These are phyloP conservation scores for Pseudanteris insignis DNA, from an alignment of 2,888 invertebrate genomes.

Conservation along the genomic window DNA sequence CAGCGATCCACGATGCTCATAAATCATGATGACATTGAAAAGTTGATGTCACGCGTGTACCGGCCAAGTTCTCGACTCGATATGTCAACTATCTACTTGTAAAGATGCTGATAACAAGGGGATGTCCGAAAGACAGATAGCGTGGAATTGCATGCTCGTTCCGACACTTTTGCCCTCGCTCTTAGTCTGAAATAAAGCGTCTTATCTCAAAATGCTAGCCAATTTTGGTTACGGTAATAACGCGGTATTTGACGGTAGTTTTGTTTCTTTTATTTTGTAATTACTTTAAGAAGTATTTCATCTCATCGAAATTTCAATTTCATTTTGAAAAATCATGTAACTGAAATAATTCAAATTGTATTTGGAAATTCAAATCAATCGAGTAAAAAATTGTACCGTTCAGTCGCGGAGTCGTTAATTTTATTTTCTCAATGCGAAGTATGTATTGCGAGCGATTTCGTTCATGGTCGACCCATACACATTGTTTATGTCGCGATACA, in stretches of 20 bases:
- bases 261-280: conserved; percentile 36
- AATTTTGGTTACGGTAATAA: conserved; percentile 33
- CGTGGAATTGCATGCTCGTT: conserved; percentile 24
- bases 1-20: conserved; percentile 12
- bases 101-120: conserved; percentile 39
- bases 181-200: conserved; percentile 18
- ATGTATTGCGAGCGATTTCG: no score
- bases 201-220: conserved; percentile 24
- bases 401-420: no score
- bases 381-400: no score
- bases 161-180: conserved; percentile 21
- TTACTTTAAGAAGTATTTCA: conserved; percentile 23
- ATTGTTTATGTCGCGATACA: no score
- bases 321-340: no score
- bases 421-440: no score
- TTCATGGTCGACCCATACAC: no score
- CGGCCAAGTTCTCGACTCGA: conserved; percentile 36
- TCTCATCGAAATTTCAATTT: conserved; percentile 34
- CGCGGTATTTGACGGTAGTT: conserved; percentile 25
- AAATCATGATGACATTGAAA: conserved; percentile 48
- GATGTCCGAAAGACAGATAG: conserved; percentile 38
- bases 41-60: conserved; percentile 43
- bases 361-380: no score
- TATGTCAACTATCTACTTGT: conserved; percentile 42
- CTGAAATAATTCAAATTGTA: no score